Percentiles rank a stretch among this genome's conserved stretches.
Evolutionary conservation across 2,888 invertebrate genomes (phyloP).

Genomic region (Heliconius erato): DNA sequence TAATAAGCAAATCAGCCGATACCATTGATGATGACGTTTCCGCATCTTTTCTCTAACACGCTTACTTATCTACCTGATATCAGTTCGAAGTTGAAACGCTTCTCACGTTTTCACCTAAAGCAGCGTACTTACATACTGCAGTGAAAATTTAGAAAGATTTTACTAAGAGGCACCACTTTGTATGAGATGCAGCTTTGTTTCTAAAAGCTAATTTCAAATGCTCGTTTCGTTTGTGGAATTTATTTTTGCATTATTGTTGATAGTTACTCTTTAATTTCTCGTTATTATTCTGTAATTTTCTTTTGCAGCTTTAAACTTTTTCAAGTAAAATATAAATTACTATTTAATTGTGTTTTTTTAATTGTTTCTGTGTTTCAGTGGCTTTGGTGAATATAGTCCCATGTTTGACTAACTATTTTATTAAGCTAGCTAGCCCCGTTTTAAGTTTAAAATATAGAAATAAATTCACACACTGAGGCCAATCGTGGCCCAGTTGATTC

Average conservation of each 20-base stretch:
- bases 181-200: slow-evolving; percentile 37
- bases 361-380: neutral
- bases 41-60: slow-evolving; percentile 49
- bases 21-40: slow-evolving; percentile 46
- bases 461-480: too few species aligned
- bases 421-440: too few species aligned
- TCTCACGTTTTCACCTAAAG: slow-evolving; percentile 51
- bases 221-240: neutral
- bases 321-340: neutral
- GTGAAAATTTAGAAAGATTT: slow-evolving; percentile 49
- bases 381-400: neutral
- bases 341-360: neutral
- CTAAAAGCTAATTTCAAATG: slow-evolving; percentile 34
- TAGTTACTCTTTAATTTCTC: slow-evolving; percentile 27
- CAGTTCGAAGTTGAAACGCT: slow-evolving; percentile 49
- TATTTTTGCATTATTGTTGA: slow-evolving; percentile 18
- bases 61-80: slow-evolving; percentile 47
- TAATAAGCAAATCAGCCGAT: neutral
- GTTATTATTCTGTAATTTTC: slow-evolving; percentile 26
- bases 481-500: too few species aligned
- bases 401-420: too few species aligned
- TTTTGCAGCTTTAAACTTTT: slow-evolving; percentile 1
- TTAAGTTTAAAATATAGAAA: too few species aligned
- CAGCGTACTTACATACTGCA: slow-evolving; percentile 49
- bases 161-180: slow-evolving; percentile 45